Evolutionary conservation across 2,797 vertebrate genomes (phyloP).

Genomic region (Peromyscus nudipes): DNA sequence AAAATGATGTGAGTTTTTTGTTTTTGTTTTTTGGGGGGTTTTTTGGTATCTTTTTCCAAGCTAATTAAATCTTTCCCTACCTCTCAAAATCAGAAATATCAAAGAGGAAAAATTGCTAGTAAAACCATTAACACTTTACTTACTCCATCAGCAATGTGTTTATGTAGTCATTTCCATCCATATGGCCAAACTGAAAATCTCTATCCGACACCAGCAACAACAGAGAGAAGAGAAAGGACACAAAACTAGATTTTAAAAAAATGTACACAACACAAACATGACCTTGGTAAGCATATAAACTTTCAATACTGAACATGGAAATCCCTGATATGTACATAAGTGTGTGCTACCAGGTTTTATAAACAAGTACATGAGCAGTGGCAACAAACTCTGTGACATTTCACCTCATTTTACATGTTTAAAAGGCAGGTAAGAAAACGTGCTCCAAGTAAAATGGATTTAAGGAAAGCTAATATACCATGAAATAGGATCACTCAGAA

Average conservation of each 20-base stretch:
- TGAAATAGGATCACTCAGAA: constrained; percentile 3
- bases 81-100: constrained; percentile 52
- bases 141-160: constrained; percentile 99
- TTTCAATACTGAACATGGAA: not conserved
- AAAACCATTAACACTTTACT: constrained; percentile 87
- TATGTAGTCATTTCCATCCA: constrained; percentile 98
- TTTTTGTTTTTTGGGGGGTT: too few species aligned
- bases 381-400: not conserved
- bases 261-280: not conserved
- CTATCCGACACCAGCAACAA: constrained; percentile 82
- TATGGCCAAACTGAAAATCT: constrained; percentile 98
- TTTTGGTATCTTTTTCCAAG: not conserved
- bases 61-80: not conserved
- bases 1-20: not conserved
- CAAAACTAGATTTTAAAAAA: not conserved
- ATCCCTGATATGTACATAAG: not conserved
- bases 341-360: not conserved
- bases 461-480: not conserved
- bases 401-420: not conserved
- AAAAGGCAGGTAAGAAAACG: not conserved
- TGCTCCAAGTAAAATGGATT: not conserved
- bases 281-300: constrained; percentile 12
- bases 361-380: not conserved
- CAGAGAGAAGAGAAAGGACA: not conserved
- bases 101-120: not conserved